phyloP scores from a whole-genome alignment of 2,113 vertebrate genomes.

The Ardeotis arabs region DNA sequence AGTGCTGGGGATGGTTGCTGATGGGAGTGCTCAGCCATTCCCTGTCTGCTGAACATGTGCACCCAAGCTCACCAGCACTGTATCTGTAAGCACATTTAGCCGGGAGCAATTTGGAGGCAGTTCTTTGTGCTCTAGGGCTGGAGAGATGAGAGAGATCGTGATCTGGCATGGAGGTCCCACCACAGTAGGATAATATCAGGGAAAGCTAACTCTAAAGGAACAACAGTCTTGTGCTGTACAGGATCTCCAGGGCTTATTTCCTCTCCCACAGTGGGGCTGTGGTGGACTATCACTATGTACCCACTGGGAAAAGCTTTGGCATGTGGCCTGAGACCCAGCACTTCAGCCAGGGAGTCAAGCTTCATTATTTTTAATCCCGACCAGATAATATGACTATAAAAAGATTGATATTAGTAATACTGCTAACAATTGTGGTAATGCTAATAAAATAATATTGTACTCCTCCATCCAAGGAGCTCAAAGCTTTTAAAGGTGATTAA shows the following conservation, averaged over 20 bases:
- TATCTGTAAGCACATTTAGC: background rate
- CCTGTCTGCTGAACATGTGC: background rate
- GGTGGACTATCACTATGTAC: background rate
- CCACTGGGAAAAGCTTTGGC: background rate
- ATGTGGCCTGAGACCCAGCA: background rate
- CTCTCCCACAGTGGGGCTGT: background rate
- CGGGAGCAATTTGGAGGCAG: background rate
- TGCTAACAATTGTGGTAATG: background rate
- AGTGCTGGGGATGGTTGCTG: background rate
- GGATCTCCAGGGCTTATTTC: background rate
- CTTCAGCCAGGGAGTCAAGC: background rate
- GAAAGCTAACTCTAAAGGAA: background rate
- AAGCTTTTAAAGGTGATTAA: slow-evolving; percentile 21
- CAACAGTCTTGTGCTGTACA: background rate
- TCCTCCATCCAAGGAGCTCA: background rate
- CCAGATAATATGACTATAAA: background rate
- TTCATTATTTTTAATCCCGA: background rate
- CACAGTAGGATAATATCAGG: background rate
- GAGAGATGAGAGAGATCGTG: background rate
- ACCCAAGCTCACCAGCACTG: background rate
- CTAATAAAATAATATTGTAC: slow-evolving; percentile 37
- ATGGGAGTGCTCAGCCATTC: background rate
- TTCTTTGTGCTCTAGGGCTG: background rate
- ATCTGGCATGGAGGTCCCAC: background rate
- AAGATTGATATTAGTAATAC: slow-evolving; percentile 43